These are phyloP conservation scores for Neodon shergylaensis DNA, from an alignment of 2,113 vertebrate species.

Conservation along the genomic window DNA sequence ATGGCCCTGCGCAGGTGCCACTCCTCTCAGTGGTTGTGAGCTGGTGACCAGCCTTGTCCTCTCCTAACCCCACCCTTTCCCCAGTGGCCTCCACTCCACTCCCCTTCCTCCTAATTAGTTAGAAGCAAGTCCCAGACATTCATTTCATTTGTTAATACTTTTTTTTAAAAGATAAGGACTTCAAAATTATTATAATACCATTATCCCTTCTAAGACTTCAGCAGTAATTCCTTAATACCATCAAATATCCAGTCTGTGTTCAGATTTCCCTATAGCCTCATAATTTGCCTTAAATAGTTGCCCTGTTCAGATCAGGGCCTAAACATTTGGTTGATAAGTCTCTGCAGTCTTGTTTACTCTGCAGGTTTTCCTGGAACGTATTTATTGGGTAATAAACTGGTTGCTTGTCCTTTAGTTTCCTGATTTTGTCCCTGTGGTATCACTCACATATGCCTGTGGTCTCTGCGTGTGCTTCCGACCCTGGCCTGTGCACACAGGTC, in stretches of 20 bases:
- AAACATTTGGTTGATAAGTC: not conserved
- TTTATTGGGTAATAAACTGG: not conserved
- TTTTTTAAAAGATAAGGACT: conserved; percentile 25
- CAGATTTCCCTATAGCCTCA: not conserved
- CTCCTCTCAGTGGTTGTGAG: too few species aligned
- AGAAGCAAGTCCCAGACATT: not conserved
- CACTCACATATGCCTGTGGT: not conserved
- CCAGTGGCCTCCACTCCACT: rapidly evolving
- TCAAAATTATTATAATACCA: not conserved
- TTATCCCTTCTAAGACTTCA: not conserved
- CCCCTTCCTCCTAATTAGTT: not conserved
- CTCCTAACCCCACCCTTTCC: not conserved
- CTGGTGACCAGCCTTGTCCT: not conserved
- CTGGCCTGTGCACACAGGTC: rapidly evolving
- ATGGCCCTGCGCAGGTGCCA: not conserved
- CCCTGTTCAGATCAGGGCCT: not conserved
- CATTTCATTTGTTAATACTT: not conserved
- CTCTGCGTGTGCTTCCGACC: not conserved
- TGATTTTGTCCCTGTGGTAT: not conserved
- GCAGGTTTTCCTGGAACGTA: not conserved
- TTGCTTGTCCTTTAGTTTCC: not conserved
- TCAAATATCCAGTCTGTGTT: not conserved
- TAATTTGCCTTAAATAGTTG: conserved; percentile 18
- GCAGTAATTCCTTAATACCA: not conserved
- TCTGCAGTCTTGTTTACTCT: conserved; percentile 38